Conservation (phyloP, 2,888 invertebrate species). For the Trypoxylon attenuatum region DNA sequence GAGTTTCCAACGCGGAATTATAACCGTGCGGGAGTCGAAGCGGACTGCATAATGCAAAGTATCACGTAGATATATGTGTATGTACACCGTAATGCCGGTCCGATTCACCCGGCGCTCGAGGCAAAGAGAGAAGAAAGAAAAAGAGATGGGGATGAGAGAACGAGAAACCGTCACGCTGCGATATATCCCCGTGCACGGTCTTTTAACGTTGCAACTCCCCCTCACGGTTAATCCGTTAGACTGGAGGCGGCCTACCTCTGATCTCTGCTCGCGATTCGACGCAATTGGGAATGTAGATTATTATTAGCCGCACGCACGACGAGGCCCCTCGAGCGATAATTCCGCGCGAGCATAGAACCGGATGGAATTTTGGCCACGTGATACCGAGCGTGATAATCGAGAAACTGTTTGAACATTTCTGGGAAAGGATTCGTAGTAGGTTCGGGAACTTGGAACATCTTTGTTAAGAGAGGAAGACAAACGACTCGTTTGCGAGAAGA, state of each 20-base stretch:
- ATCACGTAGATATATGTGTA: constrained; percentile 37
- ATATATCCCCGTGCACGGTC: constrained; percentile 57
- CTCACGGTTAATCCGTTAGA: constrained; percentile 63
- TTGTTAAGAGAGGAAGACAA: background rate
- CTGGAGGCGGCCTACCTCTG: constrained; percentile 58
- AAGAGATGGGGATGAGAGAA: constrained; percentile 35
- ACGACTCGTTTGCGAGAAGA: constrained; percentile 14
- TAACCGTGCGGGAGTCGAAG: constrained; percentile 48
- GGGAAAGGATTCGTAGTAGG: too few relatives aligned
- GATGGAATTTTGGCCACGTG: background rate
- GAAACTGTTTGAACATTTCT: too few relatives aligned
- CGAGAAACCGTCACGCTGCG: constrained; percentile 47
- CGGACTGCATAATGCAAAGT: constrained; percentile 54
- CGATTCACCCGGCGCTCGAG: constrained; percentile 37
- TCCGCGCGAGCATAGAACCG: background rate
- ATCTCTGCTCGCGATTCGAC: constrained; percentile 56
- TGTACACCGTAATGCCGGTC: constrained; percentile 62
- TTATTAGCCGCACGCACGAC: constrained; percentile 58
- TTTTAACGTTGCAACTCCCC: constrained; percentile 9
- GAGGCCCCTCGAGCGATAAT: background rate
- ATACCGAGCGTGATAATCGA: background rate
- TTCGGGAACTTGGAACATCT: background rate
- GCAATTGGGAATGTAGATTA: constrained; percentile 66
- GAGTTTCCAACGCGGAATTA: constrained; percentile 68
- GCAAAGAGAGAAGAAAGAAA: constrained; percentile 33